Evolutionary conservation across 2,113 vertebrate species (phyloP), one percentile per base, ranked within the genome.

Genomic region (Pyrgilauda ruficollis): DNA sequence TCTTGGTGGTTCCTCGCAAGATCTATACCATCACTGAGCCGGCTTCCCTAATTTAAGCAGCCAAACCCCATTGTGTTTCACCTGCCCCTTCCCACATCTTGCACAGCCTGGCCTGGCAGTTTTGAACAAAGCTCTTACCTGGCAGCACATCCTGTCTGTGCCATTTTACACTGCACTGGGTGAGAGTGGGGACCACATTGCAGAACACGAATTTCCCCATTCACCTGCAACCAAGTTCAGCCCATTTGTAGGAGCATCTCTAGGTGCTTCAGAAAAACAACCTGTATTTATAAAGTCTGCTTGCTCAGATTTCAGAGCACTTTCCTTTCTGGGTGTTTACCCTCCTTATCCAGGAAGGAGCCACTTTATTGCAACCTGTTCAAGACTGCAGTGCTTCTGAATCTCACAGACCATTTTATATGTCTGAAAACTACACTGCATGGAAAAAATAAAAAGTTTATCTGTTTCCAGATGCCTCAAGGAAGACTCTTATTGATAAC

Each of bases 401-500:
- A 52, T 64, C 66, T 62, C 53, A 68, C 24, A 68, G 26, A 92
- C 20, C 64, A 50, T 90, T 88, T 90, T 74, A 16, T 37, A 59
- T 20, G 47, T 67, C 76, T 89, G 61, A 74, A 90, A 89, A 88
- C 50, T 56, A 89, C 35, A 75, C 23, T 47, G 39, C 50, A 69
- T 86, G 41, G 59, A 21, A 80, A 79, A 95, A 92, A 44, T 8
- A 67, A 24, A 46, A 87, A 44, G 43, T 12, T 3, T 1, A 77
- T 81, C 72, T 74, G 26, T 81, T 88, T 92, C 75, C 64, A 93
- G 68, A 62, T 3, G 47, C 35, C 68, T 67, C 2, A 9, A 77
- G 76, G 61, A 90, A 88, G 15, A 86, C 53, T 47, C 35, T 84
- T 86, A 68, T 30, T 88, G 89, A 19, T 77, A 56, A 23, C 43